A percentile compares a stretch with the other conserved stretches of the same genome.
Evolutionary conservation across 2,888 invertebrate genomes (phyloP).

Genomic region (Drosophila neoperkinsi): DNA sequence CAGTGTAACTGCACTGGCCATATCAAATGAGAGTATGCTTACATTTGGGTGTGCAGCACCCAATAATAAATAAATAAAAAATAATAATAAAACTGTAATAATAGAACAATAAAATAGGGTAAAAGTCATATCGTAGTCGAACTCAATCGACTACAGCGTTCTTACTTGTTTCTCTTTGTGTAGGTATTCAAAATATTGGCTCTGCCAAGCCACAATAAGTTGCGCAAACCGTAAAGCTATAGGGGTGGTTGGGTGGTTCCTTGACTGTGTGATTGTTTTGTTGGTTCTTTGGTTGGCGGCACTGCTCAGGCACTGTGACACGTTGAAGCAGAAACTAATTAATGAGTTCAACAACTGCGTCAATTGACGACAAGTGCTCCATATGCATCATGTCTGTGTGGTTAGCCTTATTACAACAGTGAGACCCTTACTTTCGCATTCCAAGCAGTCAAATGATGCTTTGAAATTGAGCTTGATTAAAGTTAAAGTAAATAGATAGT

Average conservation of each 20-base stretch:
- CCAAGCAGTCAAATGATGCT: neutral
- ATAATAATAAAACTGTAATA: neutral
- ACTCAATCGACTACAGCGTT: neutral
- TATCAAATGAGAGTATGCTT: neutral
- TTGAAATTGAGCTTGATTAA: neutral
- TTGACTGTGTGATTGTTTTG: constrained; percentile 1
- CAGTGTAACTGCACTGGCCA: neutral
- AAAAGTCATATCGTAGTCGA: neutral
- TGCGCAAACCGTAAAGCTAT: constrained; percentile 15
- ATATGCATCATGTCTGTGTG: neutral
- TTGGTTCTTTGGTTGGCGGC: constrained; percentile 2
- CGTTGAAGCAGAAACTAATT: constrained; percentile 37
- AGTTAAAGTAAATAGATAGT: neutral
- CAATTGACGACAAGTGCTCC: constrained; percentile 5
- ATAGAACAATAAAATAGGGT: neutral
- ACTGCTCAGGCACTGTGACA: constrained; percentile 38
- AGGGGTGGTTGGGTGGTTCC: constrained; percentile 4
- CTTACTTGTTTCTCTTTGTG: neutral
- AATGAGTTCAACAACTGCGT: constrained; percentile 32
- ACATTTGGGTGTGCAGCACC: neutral
- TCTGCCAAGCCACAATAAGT: constrained; percentile 44
- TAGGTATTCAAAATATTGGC: neutral
- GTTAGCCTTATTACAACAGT: neutral
- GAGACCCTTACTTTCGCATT: neutral
- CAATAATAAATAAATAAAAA: too few relatives aligned